Evolutionary conservation across 2,888 invertebrate genomes (phyloP), one percentile per base, ranked within the genome.

Genomic region (Callinectes sapidus): DNA sequence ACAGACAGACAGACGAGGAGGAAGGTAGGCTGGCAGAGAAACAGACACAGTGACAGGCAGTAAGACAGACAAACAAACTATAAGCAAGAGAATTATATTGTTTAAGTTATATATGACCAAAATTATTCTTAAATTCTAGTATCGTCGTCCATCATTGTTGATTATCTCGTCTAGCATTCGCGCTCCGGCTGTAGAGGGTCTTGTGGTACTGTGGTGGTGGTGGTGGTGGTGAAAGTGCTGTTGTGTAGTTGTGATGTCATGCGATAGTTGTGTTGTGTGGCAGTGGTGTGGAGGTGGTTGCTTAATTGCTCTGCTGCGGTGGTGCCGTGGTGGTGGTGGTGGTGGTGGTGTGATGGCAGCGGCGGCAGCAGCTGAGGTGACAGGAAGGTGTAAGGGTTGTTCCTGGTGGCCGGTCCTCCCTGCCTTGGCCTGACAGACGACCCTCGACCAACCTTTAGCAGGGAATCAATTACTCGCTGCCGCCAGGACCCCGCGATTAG

Each of bases 361-460:
- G 18, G 55, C 14, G 23, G 61, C 61, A 61, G 61, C 61, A 23
- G 18, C 61, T 61, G 5, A 18, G 61, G 23, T 23, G 61, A 23
- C 61, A 81, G 35, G 35, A 81, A n/a, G 81, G 35, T 35, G 81
- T 81, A 32, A 81, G 28, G 71, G 71, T 71, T 10, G 71, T 71
- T 71, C 28, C 10, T n/a, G 81, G 81, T 81, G 81, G 35, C 16
- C 35, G 18, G 81, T 32, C 14, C 18, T 81, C 81, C 81, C 81
- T 35, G 35, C 81, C 81, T 18, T 35, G 14, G 35, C 81, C 81
- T 81, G 81, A 81, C 81, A 35, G 35, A 81, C 81, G 81, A 81
- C 35, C 81, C 81, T 35, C 35, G 81, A 89, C 89, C 89, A 89
- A 48, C 89, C 55, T 42, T 89, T 89, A 89, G 81, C 89, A n/a